Evolutionary conservation across 2,888 invertebrate genomes (phyloP).

Genomic region (Acrobasis repandana): DNA sequence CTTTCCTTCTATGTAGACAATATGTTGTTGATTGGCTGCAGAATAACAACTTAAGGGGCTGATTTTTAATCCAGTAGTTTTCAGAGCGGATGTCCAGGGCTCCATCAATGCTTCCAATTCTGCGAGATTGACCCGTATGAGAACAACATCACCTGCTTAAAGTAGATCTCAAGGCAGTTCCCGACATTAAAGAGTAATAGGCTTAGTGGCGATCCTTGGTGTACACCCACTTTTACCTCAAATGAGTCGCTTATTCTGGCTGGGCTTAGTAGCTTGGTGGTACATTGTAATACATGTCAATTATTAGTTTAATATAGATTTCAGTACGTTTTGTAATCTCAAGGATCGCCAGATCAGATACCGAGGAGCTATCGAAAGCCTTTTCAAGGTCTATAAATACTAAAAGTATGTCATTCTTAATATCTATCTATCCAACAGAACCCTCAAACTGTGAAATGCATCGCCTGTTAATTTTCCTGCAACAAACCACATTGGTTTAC

Average conservation of each 20-base stretch:
- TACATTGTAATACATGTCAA: slow-evolving; percentile 4
- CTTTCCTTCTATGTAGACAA: too few species aligned
- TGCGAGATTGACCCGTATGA: not conserved
- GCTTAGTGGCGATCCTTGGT: slow-evolving; percentile 24
- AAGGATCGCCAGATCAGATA: slow-evolving; percentile 25
- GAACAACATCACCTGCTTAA: slow-evolving; percentile 27
- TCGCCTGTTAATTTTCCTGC: slow-evolving; percentile 23
- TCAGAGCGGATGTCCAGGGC: too few species aligned
- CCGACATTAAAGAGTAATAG: slow-evolving; percentile 15
- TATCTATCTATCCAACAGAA: slow-evolving; percentile 24
- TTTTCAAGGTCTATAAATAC: slow-evolving; percentile 29
- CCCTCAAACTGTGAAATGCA: slow-evolving; percentile 23
- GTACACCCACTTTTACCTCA: slow-evolving; percentile 22
- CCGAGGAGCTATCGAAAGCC: slow-evolving; percentile 28
- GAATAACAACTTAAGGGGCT: too few species aligned
- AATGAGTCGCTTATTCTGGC: slow-evolving; percentile 18
- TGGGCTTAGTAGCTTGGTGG: not conserved
- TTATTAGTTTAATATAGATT: slow-evolving; percentile 3
- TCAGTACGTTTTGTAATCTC: slow-evolving; percentile 21
- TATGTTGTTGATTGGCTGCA: too few species aligned
- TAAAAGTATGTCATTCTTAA: not conserved
- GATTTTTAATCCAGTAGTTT: too few species aligned
- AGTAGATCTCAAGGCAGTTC: slow-evolving; percentile 21
- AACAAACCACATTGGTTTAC: slow-evolving; percentile 11
- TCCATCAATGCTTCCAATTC: too few species aligned